These are phyloP conservation scores for Bovichtus diacanthus DNA, from an alignment of 2,797 vertebrate species.

Conservation along the genomic window DNA sequence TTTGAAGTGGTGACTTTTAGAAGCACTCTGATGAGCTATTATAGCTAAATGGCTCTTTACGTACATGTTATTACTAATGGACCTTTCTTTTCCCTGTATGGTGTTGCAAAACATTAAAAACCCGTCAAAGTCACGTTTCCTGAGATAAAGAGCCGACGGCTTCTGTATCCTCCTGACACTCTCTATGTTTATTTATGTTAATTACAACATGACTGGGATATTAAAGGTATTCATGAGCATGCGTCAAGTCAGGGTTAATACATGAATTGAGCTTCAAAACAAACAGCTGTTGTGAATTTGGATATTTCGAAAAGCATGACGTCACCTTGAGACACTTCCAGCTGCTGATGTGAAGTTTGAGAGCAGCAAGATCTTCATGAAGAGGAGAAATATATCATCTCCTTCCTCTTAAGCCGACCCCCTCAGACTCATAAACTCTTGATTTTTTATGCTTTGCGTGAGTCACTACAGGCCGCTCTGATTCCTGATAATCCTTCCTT, in stretches of 20 bases:
- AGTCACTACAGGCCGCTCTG: background rate
- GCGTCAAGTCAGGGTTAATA: no score
- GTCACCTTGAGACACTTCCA: background rate
- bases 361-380: background rate
- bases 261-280: no score
- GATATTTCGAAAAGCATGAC: background rate
- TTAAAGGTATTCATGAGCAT: background rate
- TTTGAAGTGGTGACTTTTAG: background rate
- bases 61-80: background rate
- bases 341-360: background rate
- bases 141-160: slow-evolving; percentile 1
- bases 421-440: background rate
- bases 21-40: background rate
- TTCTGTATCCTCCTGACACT: background rate
- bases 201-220: background rate
- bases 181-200: background rate
- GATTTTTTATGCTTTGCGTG: background rate
- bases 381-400: background rate
- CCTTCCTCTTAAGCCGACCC: background rate
- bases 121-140: background rate
- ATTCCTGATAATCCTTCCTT: background rate
- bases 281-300: background rate
- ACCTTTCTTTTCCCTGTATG: background rate
- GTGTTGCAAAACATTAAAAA: background rate
- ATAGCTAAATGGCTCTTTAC: background rate